phyloP scores from a whole-genome alignment of 2,113 vertebrate genomes.

The Phaethornis superciliosus region DNA sequence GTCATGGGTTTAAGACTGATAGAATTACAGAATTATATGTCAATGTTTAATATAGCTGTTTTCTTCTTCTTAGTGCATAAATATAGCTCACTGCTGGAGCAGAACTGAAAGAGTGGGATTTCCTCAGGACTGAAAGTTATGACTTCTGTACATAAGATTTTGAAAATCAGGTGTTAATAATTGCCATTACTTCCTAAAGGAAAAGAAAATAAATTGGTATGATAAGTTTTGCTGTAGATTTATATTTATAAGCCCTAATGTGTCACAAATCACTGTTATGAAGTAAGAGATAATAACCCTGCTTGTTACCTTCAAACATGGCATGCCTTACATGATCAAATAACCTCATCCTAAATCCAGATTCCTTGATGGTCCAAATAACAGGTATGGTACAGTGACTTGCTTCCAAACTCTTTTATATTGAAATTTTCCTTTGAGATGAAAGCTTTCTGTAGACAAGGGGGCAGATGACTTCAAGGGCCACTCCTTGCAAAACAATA shows the following conservation, averaged over 20 bases:
- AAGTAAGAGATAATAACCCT: not conserved
- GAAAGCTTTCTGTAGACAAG: not conserved
- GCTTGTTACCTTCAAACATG: not conserved
- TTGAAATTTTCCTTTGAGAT: not conserved
- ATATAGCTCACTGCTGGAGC: not conserved
- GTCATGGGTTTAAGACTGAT: not conserved
- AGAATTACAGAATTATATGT: not conserved
- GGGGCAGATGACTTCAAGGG: not conserved
- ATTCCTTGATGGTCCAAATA: not conserved
- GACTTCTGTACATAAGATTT: not conserved
- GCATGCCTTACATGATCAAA: not conserved
- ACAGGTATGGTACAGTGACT: not conserved
- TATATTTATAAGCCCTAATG: not conserved
- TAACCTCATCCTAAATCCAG: not conserved
- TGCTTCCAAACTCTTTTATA: not conserved
- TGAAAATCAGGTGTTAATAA: not conserved
- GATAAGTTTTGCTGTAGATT: not conserved
- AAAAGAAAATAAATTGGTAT: not conserved
- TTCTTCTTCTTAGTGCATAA: not conserved
- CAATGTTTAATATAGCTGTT: not conserved
- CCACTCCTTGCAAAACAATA: not conserved
- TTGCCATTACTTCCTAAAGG: not conserved
- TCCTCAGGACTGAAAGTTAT: accelerated
- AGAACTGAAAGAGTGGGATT: not conserved
- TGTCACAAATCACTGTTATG: not conserved